phyloP scores from a whole-genome alignment of 2,888 invertebrate species.

The Watsonalla binaria region DNA sequence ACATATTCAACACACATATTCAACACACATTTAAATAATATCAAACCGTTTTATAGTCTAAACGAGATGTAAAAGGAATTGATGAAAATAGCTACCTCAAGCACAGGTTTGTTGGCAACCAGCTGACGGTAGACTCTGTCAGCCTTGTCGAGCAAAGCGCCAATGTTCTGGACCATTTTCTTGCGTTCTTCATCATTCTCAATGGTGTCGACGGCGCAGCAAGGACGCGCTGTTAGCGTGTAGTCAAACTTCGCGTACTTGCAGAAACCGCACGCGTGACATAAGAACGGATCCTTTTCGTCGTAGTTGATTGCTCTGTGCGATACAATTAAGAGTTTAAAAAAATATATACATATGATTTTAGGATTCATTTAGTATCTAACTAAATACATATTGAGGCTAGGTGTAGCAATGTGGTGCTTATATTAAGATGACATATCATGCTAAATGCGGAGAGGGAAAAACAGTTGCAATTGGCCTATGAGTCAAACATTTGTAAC shows the following conservation, averaged over 20 bases:
- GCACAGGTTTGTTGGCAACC: slow-evolving; percentile 91
- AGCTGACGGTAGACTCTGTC: slow-evolving; percentile 95
- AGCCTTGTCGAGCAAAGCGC: slow-evolving; percentile 94
- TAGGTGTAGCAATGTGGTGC: too few relatives aligned
- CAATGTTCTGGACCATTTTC: slow-evolving; percentile 95
- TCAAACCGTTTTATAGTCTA: too few relatives aligned
- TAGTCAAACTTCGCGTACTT: slow-evolving; percentile 99
- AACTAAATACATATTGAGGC: background rate
- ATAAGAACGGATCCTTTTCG: slow-evolving; percentile 98
- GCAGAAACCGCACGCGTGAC: slow-evolving; percentile 99
- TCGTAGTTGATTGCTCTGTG: slow-evolving; percentile 97
- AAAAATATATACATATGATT: too few relatives aligned
- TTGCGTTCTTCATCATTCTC: slow-evolving; percentile 98
- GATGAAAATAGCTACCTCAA: slow-evolving; percentile 82
- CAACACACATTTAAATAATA: too few relatives aligned
- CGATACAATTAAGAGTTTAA: slow-evolving; percentile 2
- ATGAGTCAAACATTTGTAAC: too few relatives aligned
- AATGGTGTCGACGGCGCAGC: slow-evolving; percentile 98
- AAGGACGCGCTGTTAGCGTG: slow-evolving; percentile 92
- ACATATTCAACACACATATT: too few relatives aligned
- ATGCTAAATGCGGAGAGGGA: too few relatives aligned
- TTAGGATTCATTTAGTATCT: background rate
- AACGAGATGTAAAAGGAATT: too few relatives aligned
- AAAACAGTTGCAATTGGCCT: too few relatives aligned
- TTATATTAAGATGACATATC: too few relatives aligned